Evolutionary conservation across 2,888 invertebrate species (phyloP).

Genomic region (Hedychridium roseum): DNA sequence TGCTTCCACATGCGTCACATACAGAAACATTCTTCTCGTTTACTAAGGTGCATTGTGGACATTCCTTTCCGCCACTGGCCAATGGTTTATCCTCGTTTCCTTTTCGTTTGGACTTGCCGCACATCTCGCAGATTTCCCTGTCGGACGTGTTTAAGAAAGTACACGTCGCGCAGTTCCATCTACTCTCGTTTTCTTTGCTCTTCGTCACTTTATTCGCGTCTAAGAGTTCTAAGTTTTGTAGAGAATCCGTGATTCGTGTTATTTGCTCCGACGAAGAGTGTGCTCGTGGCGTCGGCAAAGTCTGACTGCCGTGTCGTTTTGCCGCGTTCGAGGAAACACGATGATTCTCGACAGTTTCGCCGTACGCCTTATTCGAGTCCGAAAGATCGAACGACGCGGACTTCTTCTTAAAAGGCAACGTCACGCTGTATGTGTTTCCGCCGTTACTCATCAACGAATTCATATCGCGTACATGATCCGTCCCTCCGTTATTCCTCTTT

Average conservation of each 20-base stretch:
- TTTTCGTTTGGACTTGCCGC: conserved; percentile 71
- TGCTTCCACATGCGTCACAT: conserved; percentile 76
- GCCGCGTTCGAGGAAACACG: conserved; percentile 18
- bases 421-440: conserved; percentile 32
- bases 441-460: conserved; percentile 30
- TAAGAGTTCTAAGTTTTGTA: conserved; percentile 60
- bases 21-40: conserved; percentile 72
- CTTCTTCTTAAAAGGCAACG: conserved; percentile 37
- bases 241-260: conserved; percentile 30
- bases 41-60: conserved; percentile 79
- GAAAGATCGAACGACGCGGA: conserved; percentile 40
- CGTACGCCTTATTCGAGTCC: conserved; percentile 32
- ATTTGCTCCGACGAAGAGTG: conserved; percentile 35
- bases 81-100: conserved; percentile 72
- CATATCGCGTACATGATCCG: conserved; percentile 21
- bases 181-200: conserved; percentile 58
- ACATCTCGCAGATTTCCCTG: conserved; percentile 77
- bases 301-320: conserved; percentile 43
- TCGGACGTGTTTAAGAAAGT: conserved; percentile 72
- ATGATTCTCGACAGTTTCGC: conserved; percentile 12
- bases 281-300: conserved; percentile 36
- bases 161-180: conserved; percentile 78
- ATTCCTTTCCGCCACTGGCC: conserved; percentile 78
- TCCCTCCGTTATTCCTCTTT: conserved; percentile 25
- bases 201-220: conserved; percentile 62